Base-by-base conservation (phyloP, 2,797 vertebrate species). In the Tauraco hartlaubi region DNA sequence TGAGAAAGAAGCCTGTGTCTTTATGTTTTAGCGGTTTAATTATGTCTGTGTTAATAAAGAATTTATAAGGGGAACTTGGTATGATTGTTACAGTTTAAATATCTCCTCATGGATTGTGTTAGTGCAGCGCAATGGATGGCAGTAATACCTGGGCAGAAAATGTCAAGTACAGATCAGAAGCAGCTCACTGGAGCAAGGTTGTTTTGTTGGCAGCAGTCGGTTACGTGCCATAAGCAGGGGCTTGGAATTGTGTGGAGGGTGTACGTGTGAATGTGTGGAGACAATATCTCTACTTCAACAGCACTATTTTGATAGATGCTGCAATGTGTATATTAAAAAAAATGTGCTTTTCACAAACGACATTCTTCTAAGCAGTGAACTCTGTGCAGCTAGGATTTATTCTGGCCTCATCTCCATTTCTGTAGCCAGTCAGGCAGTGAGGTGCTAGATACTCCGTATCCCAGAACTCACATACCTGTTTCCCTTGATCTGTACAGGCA, bases 211-310 rank as follows among this genome's bases (percentile, higher is more conserved):
- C 63, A 59, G 37, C 56, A 39, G 21, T 9, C 0, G 0, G 39
- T 33, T 9, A n/a, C 33, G 41, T 20, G 81, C 46, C 21, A 0
- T 5, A 6, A 52, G 48, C 9, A 73, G 35, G 43, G 43, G 9
- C 52, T 58, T 33, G 33, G 66, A 6, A 1, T 0, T 8, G 11
- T 39, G 74, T 1, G 4, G 35, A 11, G 23, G 5, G 14, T n/a
- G n/a, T n/a, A 3, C 13, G 10, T 51, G 25, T 63, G 28, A 11
- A 0, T 7, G 26, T 16, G 28, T 16, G 55, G 56, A n/a, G 41
- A 25, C 25, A 41, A 7, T 7, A 1, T 8, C 16, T 75, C 13
- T 49, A 2, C 43, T 58, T 19, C 9, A 69, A 13, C 64, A 33
- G 28, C 8, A 2, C 59, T 66, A 3, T 20, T 72, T 7, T 18